phyloP scores from a whole-genome alignment of 2,113 vertebrate species.

The Geococcyx californianus region DNA sequence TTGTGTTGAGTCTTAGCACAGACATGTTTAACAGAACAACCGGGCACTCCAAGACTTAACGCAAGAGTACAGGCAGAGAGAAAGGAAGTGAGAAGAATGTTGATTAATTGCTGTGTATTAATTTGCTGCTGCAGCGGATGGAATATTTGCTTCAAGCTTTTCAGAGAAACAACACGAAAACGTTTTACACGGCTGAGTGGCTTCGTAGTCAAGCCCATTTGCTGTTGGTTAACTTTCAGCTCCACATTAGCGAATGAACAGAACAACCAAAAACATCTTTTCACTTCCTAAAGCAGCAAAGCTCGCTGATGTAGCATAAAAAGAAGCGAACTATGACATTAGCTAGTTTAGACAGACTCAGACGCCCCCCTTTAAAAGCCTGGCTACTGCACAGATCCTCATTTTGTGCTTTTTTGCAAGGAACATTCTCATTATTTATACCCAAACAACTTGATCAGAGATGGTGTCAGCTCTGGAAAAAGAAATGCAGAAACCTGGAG shows the following conservation, averaged over 20 bases:
- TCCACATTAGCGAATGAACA: background rate
- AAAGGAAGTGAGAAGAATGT: conserved; percentile 12
- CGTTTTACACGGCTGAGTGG: background rate
- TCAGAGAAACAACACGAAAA: background rate
- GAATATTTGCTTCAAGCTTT: conserved; percentile 28
- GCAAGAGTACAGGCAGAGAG: background rate
- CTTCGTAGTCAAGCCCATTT: background rate
- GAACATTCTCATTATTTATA: background rate
- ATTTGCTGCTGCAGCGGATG: background rate
- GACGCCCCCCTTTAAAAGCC: background rate
- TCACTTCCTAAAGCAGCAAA: background rate
- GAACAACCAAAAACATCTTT: background rate
- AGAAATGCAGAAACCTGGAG: background rate
- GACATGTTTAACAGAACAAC: background rate
- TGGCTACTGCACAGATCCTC: background rate
- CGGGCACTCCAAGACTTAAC: background rate
- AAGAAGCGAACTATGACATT: background rate
- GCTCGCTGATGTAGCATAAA: background rate
- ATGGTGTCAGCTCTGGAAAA: background rate
- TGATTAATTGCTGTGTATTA: conserved; percentile 51
- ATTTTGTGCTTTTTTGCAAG: background rate
- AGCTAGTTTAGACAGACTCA: background rate
- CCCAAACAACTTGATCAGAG: background rate
- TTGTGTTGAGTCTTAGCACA: background rate
- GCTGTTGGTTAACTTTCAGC: conserved; percentile 13